Conservation (phyloP, 2,113 vertebrate genomes). For the Sinocyclocheilus anophthalmus region DNA sequence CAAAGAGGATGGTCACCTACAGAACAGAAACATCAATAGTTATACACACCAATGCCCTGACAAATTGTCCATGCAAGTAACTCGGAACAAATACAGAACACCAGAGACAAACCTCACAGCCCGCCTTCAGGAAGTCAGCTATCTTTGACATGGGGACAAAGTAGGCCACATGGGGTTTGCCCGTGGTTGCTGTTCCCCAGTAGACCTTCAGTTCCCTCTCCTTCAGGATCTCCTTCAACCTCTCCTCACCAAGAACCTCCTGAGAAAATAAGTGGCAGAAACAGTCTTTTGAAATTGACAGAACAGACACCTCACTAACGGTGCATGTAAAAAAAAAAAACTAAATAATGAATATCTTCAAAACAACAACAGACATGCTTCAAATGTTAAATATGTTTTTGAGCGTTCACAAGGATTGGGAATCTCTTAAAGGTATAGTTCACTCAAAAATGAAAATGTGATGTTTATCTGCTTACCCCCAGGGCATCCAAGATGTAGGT, state of each 20-base stretch:
- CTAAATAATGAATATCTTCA: no score
- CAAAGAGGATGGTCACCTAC: constrained; percentile 94
- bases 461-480: no score
- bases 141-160: constrained; percentile 99
- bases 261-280: constrained; percentile 55
- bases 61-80: background rate
- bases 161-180: constrained; percentile 94
- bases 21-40: background rate
- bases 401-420: background rate
- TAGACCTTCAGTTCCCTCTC: constrained; percentile 90
- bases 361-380: no score
- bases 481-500: no score
- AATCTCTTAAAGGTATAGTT: background rate
- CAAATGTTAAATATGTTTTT: background rate
- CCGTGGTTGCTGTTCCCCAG: constrained; percentile 97
- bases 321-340: no score
- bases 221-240: constrained; percentile 84
- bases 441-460: no score
- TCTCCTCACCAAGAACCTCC: constrained; percentile 97
- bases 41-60: background rate
- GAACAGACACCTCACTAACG: background rate
- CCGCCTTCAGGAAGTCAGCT: constrained; percentile 95
- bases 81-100: background rate
- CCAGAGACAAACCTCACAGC: constrained; percentile 85
- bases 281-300: background rate